Conservation (phyloP, 2,113 vertebrate genomes). For the Clarias gariepinus region DNA sequence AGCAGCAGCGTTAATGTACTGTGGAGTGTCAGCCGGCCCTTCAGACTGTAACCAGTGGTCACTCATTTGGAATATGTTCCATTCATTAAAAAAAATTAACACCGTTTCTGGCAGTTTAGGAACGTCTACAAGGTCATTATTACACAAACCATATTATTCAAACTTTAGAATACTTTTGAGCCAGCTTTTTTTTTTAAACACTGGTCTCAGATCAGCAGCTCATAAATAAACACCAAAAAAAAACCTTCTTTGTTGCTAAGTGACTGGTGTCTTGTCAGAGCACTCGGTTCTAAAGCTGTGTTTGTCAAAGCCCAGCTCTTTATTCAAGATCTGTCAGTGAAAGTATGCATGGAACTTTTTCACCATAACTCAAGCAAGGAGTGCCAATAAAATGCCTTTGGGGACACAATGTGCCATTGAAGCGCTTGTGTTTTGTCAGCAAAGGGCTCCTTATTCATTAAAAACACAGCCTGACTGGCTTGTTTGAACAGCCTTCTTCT, state of each 20-base stretch:
- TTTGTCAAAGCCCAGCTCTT: constrained; percentile 46
- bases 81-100: constrained; percentile 58
- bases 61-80: constrained; percentile 49
- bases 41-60: constrained; percentile 50
- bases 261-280: constrained; percentile 3
- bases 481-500: constrained; percentile 59
- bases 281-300: constrained; percentile 44
- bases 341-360: constrained; percentile 54
- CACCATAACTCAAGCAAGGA: constrained; percentile 46
- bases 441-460: constrained; percentile 61
- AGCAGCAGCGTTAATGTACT: constrained; percentile 34
- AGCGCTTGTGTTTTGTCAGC: constrained; percentile 52
- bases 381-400: constrained; percentile 48
- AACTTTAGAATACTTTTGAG: neutral
- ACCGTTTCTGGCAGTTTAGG: constrained; percentile 50
- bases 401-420: constrained; percentile 55
- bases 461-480: constrained; percentile 50
- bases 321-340: constrained; percentile 38
- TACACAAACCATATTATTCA: neutral
- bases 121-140: neutral
- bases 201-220: constrained; percentile 29
- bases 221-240: neutral
- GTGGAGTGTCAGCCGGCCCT: constrained; percentile 1
- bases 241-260: constrained; percentile 5
- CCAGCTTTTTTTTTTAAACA: constrained; percentile 2